Base-by-base conservation (phyloP, 2,888 invertebrate species). In the Gasteruption jaculator region DNA sequence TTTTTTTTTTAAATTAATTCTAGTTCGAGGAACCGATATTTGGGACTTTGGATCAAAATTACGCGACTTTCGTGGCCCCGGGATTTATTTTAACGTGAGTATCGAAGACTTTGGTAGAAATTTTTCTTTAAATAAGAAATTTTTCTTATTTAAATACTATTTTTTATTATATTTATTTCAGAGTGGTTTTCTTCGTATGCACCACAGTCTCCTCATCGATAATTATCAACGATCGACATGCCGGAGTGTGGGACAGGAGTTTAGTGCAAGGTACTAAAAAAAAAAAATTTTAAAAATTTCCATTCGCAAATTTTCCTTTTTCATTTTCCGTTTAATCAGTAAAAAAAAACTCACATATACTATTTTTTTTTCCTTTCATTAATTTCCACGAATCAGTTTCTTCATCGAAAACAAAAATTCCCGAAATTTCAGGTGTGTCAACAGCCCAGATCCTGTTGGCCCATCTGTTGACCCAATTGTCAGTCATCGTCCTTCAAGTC, bases 241-340 rank as follows among this genome's bases (percentile, higher is more conserved):
- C 90, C 65, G 91, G 93, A 4, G 81, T 92, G 48, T 85, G 93
- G 84, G 89, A 92, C 65, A 76, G 93, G 45, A 88, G 86, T 41
- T 76, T 89, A 1, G 87, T 91, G 5, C 88, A 92, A 48, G 91
- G 75, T 73, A 52, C 50, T 12, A 27, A 18, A 24, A 31, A 19
- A 8, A 11, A 8, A 11, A n/a, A 24, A 24, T 24, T 8, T 24
- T n/a, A n/a, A 24, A 2, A 8, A 14, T 30, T 30, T 30, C 15
- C 16, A 30, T 30, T 30, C 30, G 11, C 30, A 14, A 12, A 10
- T 4, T 14, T n/a, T n/a, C n/a, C n/a, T n/a, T n/a, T n/a, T n/a
- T n/a, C n/a, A n/a, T n/a, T n/a, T n/a, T n/a, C n/a, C n/a, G n/a
- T n/a, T n/a, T n/a, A n/a, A n/a, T n/a, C n/a, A n/a, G n/a, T n/a